A percentile compares a stretch with the other conserved stretches of the same genome.
These are phyloP conservation scores for Lordiphosa stackelbergi DNA, from an alignment of 1,140 invertebrate species.

Conservation along the genomic window DNA sequence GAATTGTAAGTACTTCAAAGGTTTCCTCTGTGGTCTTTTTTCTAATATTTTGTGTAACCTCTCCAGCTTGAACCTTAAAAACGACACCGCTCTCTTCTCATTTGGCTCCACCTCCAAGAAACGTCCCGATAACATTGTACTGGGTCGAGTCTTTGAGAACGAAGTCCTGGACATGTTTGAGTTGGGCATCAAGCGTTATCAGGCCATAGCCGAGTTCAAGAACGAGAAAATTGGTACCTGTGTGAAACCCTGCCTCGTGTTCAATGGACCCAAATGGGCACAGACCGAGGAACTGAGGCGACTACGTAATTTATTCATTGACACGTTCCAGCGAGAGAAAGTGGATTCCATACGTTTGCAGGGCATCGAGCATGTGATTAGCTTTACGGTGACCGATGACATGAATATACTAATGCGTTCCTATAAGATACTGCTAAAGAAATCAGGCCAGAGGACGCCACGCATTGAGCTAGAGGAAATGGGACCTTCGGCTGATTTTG, in stretches of 20 bases:
- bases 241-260: conserved; percentile 94
- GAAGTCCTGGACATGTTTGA: conserved; percentile 97
- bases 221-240: conserved; percentile 88
- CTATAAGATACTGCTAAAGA: conserved; percentile 94
- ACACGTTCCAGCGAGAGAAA: conserved; percentile 94
- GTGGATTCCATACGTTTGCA: conserved; percentile 89
- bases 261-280: conserved; percentile 95
- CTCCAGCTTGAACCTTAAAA: conserved; percentile 86
- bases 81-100: conserved; percentile 92
- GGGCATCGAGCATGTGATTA: conserved; percentile 94
- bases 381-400: conserved; percentile 88
- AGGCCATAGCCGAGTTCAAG: conserved; percentile 87
- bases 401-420: conserved; percentile 90
- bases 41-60: conserved; percentile 14
- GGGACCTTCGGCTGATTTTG: conserved; percentile 91
- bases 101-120: conserved; percentile 96
- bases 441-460: conserved; percentile 91
- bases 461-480: conserved; percentile 93
- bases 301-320: conserved; percentile 92
- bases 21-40: no score
- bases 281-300: conserved; percentile 87
- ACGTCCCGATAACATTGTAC: conserved; percentile 92
- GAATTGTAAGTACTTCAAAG: conserved; percentile 81
- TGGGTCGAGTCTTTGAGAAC: conserved; percentile 93
- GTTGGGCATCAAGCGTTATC: conserved; percentile 91